These are phyloP conservation scores for Leptopilina drosophilae DNA, from an alignment of 2,888 invertebrate genomes.

Conservation along the genomic window DNA sequence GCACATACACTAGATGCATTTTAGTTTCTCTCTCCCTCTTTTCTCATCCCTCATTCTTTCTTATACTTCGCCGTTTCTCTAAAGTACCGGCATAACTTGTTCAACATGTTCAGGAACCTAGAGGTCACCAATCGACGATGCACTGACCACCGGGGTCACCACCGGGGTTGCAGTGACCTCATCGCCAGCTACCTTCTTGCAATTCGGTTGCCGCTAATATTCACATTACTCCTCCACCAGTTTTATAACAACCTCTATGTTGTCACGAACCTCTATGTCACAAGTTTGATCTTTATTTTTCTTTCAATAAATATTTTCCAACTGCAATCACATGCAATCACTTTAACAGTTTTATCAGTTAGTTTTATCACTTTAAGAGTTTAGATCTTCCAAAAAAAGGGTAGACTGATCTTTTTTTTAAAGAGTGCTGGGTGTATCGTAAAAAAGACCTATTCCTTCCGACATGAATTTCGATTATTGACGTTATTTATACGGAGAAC, in stretches of 20 bases:
- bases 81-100: slow-evolving; percentile 67
- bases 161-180: slow-evolving; percentile 46
- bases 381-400: slow-evolving; percentile 25
- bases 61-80: slow-evolving; percentile 41
- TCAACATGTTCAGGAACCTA: slow-evolving; percentile 70
- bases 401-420: not conserved
- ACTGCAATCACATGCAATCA: too few relatives aligned
- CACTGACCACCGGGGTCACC: slow-evolving; percentile 61
- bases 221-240: too few relatives aligned
- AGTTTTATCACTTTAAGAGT: too few relatives aligned
- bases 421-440: not conserved
- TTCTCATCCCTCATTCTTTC: too few relatives aligned
- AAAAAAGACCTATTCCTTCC: slow-evolving; percentile 26
- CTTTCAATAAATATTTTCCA: too few relatives aligned
- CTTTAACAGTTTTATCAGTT: too few relatives aligned
- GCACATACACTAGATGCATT: not conserved
- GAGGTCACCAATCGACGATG: slow-evolving; percentile 70
- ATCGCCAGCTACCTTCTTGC: slow-evolving; percentile 37
- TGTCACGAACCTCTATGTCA: too few relatives aligned
- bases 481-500: slow-evolving; percentile 24
- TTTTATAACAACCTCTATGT: too few relatives aligned
- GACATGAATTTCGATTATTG: slow-evolving; percentile 41
- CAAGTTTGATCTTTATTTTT: too few relatives aligned
- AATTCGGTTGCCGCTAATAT: too few relatives aligned
- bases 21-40: not conserved